Base-by-base conservation (phyloP, 2,113 vertebrate genomes). In the Emydura subglobosa region DNA sequence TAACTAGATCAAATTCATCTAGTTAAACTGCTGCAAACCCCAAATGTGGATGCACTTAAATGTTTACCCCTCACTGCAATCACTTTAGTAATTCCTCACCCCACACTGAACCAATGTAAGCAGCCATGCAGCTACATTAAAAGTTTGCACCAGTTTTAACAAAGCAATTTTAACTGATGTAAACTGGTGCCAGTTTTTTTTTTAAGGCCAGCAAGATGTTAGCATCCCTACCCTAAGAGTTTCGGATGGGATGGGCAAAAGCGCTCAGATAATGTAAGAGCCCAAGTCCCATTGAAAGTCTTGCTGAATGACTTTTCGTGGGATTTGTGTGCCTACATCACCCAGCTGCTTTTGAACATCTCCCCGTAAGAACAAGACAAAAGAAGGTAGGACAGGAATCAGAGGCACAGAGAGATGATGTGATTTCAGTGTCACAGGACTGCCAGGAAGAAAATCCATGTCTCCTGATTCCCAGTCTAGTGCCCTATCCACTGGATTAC, bases 231-330 rank as follows among this genome's bases (percentile, higher is more conserved):
- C 13, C 59, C 31, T 65, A 65, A 65, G 65, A 39, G 65, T 72
- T 72, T 39, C 8, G 51, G 51, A 53, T 53, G 51, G 51, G 51
- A 51, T 17, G 51, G 14, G 3, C 51, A 53, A 53, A 53, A 53
- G 65, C 17, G 10, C 65, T 10, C 19, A 21, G 21, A 19, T 39
- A 10, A 39, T 10, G n/a, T 39, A 22, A 72, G 19, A 68, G 34
- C 61, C 13, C 65, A 68, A 9, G 34, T 10, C 65, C 65, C 19
- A 72, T 22, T 21, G 65, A 21, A 72, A 72, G n/a, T 4, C 19
- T 22, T 39, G 16, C 17, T 21, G 19, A 72, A 72, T 10, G 25
- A 34, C 78, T 17, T 29, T 9, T 29, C 5, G 10, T 0, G 0
- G 5, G 76, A 22, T 22, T 82, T 13, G 0, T n/a, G 61, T 29